These are phyloP conservation scores for Lochmaea capreae DNA, from an alignment of 2,888 invertebrate genomes.

Conservation along the genomic window DNA sequence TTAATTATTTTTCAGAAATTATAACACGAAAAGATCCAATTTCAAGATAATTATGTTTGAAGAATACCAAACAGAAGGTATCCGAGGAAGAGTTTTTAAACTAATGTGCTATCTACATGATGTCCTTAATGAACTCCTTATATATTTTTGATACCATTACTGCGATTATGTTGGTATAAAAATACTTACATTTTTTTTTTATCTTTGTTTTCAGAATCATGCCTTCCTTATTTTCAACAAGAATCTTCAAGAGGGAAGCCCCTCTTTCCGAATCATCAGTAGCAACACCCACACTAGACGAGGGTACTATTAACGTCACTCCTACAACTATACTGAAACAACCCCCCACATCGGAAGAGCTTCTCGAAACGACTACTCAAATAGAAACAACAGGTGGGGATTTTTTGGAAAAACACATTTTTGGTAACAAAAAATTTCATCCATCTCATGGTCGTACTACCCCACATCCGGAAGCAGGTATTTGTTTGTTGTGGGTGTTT, in stretches of 20 bases:
- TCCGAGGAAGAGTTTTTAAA: too few relatives aligned
- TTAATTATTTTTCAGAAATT: too few relatives aligned
- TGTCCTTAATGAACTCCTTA: too few relatives aligned
- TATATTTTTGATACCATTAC: too few relatives aligned
- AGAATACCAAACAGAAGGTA: too few relatives aligned
- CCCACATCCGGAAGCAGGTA: conserved; percentile 53
- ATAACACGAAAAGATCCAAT: too few relatives aligned
- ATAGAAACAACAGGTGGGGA: conserved; percentile 42
- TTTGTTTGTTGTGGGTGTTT: conserved; percentile 37
- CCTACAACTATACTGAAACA: background rate
- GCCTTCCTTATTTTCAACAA: conserved; percentile 32
- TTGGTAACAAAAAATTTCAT: conserved; percentile 54
- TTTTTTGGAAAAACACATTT: conserved; percentile 47
- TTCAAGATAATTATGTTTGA: too few relatives aligned
- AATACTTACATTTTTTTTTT: too few relatives aligned
- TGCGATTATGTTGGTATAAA: too few relatives aligned
- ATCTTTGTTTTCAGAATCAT: conserved; percentile 40
- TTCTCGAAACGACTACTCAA: conserved; percentile 7
- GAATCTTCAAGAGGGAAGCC: conserved; percentile 30
- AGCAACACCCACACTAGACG: background rate
- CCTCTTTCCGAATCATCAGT: conserved; percentile 12
- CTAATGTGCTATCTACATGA: too few relatives aligned
- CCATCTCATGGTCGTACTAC: conserved; percentile 54
- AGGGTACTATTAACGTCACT: background rate
- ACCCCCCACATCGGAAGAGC: conserved; percentile 9